A percentile compares a stretch with the other conserved stretches of the same genome.
phyloP scores from a whole-genome alignment of 1,140 invertebrate genomes.

The Diuraphis noxia region DNA sequence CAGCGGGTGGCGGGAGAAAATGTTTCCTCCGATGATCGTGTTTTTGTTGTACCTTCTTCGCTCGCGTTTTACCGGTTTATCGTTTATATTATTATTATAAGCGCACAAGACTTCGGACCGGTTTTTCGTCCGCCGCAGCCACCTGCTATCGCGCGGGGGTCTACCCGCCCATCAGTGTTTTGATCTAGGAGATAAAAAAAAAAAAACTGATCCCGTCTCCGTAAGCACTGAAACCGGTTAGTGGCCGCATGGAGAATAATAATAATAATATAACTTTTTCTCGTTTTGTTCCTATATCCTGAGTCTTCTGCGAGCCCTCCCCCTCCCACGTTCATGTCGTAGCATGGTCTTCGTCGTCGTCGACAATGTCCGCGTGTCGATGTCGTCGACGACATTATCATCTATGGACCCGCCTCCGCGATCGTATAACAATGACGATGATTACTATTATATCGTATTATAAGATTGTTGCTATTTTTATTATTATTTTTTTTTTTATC shows the following conservation, averaged over 20 bases:
- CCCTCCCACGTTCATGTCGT: not conserved
- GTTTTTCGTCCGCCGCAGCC: not conserved
- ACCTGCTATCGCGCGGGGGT: not conserved
- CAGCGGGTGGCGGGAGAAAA: not conserved
- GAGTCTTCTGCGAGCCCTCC: not conserved
- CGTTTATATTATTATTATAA: constrained; percentile 16
- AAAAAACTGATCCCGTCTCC: not conserved
- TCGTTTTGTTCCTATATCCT: not conserved
- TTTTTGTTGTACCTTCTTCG: constrained; percentile 20
- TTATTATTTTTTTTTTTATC: not conserved
- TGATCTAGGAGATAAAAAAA: not conserved
- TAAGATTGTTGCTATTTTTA: not conserved
- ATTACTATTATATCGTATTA: not conserved
- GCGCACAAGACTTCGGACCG: not conserved
- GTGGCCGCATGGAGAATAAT: not conserved
- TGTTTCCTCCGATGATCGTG: not conserved
- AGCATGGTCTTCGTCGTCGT: not conserved
- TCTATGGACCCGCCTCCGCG: not conserved
- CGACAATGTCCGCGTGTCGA: not conserved
- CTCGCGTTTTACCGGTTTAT: constrained; percentile 20
- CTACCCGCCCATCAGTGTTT: not conserved
- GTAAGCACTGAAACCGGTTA: constrained; percentile 4
- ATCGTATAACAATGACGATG: not conserved
- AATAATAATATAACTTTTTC: constrained; percentile 25
- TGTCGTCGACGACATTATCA: not conserved